Evolutionary conservation across 1,140 invertebrate genomes (phyloP).

Genomic region (Cherax destructor): DNA sequence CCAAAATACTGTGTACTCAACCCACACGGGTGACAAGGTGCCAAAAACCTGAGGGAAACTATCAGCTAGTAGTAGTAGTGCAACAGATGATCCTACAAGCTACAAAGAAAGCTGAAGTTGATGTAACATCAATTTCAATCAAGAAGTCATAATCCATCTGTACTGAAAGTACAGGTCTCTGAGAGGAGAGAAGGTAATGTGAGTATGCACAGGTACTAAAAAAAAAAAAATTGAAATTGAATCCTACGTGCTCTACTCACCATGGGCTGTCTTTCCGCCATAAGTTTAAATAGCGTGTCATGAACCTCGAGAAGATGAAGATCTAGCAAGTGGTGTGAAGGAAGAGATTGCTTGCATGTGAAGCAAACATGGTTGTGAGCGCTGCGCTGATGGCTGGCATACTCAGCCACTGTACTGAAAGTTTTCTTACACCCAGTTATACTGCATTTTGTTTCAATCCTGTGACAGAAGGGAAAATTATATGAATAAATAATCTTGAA

Average conservation of each 20-base stretch:
- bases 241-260: slow-evolving; percentile 2
- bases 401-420: slow-evolving; percentile 35
- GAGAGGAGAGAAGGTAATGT: no score
- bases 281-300: slow-evolving; percentile 50
- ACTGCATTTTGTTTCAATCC: slow-evolving; percentile 32
- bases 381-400: slow-evolving; percentile 44
- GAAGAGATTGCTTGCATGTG: slow-evolving; percentile 35
- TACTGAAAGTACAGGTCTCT: no score
- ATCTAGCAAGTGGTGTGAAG: slow-evolving; percentile 44
- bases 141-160: no score
- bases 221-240: no score
- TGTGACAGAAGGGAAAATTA: neutral
- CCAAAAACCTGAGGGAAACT: no score
- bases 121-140: no score
- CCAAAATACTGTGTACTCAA: no score
- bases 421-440: slow-evolving; percentile 19
- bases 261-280: slow-evolving; percentile 46
- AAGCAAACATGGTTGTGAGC: slow-evolving; percentile 38
- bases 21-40: no score
- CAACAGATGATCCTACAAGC: no score
- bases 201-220: no score
- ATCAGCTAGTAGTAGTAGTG: no score
- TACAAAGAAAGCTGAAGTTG: no score
- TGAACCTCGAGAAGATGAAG: slow-evolving; percentile 52
- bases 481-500: neutral